Conservation (phyloP, 2,888 invertebrate species). For the Odontocerum albicorne region DNA sequence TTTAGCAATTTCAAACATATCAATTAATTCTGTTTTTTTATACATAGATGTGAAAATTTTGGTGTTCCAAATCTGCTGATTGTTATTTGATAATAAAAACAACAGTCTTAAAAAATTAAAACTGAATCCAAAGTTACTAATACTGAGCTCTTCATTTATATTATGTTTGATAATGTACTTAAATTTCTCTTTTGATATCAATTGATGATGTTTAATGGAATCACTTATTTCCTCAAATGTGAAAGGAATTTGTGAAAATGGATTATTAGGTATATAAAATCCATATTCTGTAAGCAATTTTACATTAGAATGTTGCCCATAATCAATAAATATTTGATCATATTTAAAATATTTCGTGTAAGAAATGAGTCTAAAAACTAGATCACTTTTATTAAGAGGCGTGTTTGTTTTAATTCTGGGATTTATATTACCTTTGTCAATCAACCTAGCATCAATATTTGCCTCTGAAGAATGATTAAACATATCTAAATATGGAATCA, state of each 20-base stretch:
- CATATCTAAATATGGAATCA: conserved; percentile 88
- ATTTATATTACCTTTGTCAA: not conserved
- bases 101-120: conserved; percentile 58
- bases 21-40: conserved; percentile 36
- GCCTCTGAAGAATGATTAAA: conserved; percentile 79
- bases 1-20: conserved; percentile 27
- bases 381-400: conserved; percentile 41
- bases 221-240: conserved; percentile 55
- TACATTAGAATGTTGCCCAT: conserved; percentile 79
- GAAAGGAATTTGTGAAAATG: conserved; percentile 67
- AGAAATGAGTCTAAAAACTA: conserved; percentile 53
- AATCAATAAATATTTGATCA: conserved; percentile 85
- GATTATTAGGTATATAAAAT: conserved; percentile 71
- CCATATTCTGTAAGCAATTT: conserved; percentile 88
- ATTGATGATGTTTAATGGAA: conserved; percentile 44
- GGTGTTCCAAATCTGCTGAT: conserved; percentile 37
- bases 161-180: conserved; percentile 65
- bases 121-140: conserved; percentile 64
- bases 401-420: conserved; percentile 46
- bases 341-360: conserved; percentile 60
- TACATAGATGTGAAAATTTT: conserved; percentile 38
- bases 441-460: conserved; percentile 53
- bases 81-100: conserved; percentile 31
- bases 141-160: conserved; percentile 63
- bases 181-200: conserved; percentile 59